Evolutionary conservation across 2,113 vertebrate genomes (phyloP), one percentile per base, ranked within the genome.

Genomic region (Panthera tigris): DNA sequence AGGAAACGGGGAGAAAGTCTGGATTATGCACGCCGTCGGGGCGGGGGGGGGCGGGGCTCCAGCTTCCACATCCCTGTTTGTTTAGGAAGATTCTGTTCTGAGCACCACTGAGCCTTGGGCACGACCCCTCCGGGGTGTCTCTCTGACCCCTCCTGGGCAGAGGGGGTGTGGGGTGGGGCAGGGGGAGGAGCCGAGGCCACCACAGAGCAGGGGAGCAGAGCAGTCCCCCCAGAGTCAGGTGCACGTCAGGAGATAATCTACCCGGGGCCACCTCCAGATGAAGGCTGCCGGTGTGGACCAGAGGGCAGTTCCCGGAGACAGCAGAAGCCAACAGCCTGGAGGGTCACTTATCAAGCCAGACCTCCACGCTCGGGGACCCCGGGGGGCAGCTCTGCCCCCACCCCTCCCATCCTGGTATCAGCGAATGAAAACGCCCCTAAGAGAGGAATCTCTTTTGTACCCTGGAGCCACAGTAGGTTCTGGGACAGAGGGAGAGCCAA

Each of bases 221-320:
- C 13, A 9, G 36, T 14, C 0, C 0, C 18, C 21, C 8, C 57
- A 4, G 15, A 18, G 57, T 4, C 4, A 5, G 0, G 27, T 4
- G n/a, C 84, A 3, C 10, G 0, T n/a, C 31, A 21, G 91, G 19
- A 52, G 79, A 13, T 3, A 1, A 1, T 0, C 29, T 41, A 31
- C 31, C 55, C 5, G 33, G 73, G 19, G 48, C 83, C 1, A 0
- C 74, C 41, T 94, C 63, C 25, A 1, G 27, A 3, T 0, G 31
- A n/a, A 61, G 96, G 39, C 45, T 11, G 55, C 3, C 3, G 11
- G 21, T 4, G 2, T 0, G 7, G 39, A 50, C 33, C 66, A 36
- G 33, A 55, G 25, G 73, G 39, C n/a, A 14, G 14, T 10, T 3
- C 33, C 63, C n/a, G 2, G 66, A 4, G 12, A 23, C 0, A 1